phyloP scores from a whole-genome alignment of 2,888 invertebrate genomes.

The Folsomia manolachei region DNA sequence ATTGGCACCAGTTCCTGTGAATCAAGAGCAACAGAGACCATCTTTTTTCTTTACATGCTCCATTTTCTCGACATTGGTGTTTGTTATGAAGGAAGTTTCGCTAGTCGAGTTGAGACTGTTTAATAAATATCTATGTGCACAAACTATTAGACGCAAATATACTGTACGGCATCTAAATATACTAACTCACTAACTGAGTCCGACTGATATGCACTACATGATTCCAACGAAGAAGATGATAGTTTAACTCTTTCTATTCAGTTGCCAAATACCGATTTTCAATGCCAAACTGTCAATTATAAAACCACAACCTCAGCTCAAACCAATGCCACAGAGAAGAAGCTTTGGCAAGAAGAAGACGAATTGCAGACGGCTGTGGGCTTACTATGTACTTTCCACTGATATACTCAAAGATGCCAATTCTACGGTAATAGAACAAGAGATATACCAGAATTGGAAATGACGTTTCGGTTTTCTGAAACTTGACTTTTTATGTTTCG shows the following conservation, averaged over 20 bases:
- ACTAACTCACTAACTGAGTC: not conserved
- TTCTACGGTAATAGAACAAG: not conserved
- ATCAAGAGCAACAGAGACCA: not conserved
- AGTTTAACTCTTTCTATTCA: not conserved
- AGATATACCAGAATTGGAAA: not conserved
- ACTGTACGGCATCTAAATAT: not conserved
- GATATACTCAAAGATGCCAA: not conserved
- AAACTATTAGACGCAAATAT: not conserved
- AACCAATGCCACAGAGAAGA: no score
- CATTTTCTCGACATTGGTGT: not conserved
- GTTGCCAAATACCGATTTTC: conserved; percentile 20
- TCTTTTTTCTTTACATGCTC: not conserved
- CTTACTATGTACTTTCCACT: not conserved
- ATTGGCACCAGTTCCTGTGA: not conserved
- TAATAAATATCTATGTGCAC: no score
- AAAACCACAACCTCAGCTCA: conserved; percentile 5
- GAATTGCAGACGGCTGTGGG: not conserved
- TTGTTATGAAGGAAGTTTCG: not conserved
- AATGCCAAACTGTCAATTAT: conserved; percentile 14
- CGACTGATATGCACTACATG: no score
- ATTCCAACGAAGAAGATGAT: no score
- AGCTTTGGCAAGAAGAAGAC: not conserved
- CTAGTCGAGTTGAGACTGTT: not conserved
- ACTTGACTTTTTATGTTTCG: no score
- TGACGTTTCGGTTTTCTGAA: no score